Conservation (phyloP, 1,140 invertebrate genomes). For the Ostrea denselamellosa region DNA sequence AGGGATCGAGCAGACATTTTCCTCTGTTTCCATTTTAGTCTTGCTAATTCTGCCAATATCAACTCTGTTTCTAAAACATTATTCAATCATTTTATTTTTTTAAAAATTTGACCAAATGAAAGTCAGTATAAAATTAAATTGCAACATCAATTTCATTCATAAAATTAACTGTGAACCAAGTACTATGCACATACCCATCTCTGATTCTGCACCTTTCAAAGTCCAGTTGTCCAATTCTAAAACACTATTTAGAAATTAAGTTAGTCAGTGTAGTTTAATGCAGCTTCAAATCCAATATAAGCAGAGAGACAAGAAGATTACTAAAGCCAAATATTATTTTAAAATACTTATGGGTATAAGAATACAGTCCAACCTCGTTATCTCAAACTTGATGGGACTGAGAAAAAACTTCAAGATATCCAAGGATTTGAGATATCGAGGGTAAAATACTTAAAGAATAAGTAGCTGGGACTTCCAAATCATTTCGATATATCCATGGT, state of each 20-base stretch:
- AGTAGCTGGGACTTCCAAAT: too few species aligned
- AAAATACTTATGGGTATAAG: too few species aligned
- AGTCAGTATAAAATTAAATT: background rate
- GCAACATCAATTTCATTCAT: background rate
- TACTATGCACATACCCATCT: background rate
- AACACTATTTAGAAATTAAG: background rate
- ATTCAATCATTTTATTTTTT: background rate
- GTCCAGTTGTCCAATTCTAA: conserved; percentile 8
- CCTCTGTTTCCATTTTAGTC: conserved; percentile 5
- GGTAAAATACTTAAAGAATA: too few species aligned
- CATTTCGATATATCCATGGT: too few species aligned
- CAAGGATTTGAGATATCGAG: too few species aligned
- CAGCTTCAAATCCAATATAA: too few species aligned
- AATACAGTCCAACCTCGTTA: too few species aligned
- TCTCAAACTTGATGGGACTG: too few species aligned
- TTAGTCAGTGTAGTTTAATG: background rate
- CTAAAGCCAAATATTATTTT: too few species aligned
- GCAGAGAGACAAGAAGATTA: too few species aligned
- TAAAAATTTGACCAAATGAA: background rate
- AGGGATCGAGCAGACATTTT: background rate
- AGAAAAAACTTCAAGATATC: too few species aligned
- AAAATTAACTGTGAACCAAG: background rate
- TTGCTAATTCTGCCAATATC: conserved; percentile 17
- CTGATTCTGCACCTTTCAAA: background rate
- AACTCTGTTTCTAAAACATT: background rate